These are phyloP conservation scores for Portunus trituberculatus DNA, from an alignment of 1,140 invertebrate species.

Conservation along the genomic window DNA sequence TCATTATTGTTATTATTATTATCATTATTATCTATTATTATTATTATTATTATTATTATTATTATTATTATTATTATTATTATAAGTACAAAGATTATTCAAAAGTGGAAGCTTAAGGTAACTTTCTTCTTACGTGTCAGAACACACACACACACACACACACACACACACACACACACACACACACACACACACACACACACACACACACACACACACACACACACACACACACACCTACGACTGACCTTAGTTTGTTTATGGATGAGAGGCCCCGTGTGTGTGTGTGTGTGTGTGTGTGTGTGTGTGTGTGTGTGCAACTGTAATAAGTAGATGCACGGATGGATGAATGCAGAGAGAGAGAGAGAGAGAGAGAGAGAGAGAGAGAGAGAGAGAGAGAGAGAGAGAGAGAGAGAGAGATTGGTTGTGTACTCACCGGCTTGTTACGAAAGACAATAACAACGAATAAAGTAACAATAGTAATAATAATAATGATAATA, in stretches of 20 bases:
- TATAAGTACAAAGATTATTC: too few species aligned
- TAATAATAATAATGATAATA: too few species aligned
- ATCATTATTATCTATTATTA: too few species aligned
- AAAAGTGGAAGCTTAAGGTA: too few species aligned
- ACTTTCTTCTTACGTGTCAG: neutral
- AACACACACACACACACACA: conserved; percentile 29
- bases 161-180: conserved; percentile 32
- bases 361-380: neutral
- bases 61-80: too few species aligned
- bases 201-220: neutral
- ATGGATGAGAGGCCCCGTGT: neutral
- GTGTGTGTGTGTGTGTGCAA: too few species aligned
- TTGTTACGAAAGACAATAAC: too few species aligned
- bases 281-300: too few species aligned
- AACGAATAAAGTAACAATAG: too few species aligned
- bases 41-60: too few species aligned
- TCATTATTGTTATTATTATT: too few species aligned
- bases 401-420: neutral
- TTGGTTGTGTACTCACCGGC: too few species aligned
- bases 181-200: neutral
- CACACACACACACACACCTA: neutral
- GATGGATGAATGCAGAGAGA: neutral
- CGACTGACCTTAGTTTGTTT: neutral
- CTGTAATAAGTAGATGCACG: neutral
- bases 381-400: conserved; percentile 5